These are phyloP conservation scores for Megaceryle maxima DNA, from an alignment of 2,113 vertebrate species.

Conservation along the genomic window DNA sequence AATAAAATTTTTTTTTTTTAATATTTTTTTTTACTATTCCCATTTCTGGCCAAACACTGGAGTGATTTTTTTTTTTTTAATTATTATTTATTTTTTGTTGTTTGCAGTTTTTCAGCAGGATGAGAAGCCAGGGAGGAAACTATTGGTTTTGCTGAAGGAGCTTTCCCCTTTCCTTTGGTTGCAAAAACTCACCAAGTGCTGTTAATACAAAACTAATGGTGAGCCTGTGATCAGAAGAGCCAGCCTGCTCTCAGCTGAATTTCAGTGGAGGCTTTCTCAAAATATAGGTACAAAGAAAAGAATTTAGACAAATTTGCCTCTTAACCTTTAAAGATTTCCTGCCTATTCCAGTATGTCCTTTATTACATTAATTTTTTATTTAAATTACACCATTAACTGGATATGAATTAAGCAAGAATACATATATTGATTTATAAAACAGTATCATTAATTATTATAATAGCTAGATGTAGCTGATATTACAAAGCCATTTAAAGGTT, in stretches of 20 bases:
- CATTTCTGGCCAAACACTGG: not conserved
- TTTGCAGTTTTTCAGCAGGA: slow-evolving; percentile 35
- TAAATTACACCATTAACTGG: slow-evolving; percentile 90
- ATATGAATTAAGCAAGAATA: slow-evolving; percentile 92
- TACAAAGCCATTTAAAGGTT: slow-evolving; percentile 95
- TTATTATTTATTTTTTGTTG: not conserved
- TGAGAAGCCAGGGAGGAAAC: not conserved
- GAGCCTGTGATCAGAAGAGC: slow-evolving; percentile 17
- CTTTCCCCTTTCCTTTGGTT: not conserved
- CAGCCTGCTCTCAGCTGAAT: slow-evolving; percentile 58
- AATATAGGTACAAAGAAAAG: slow-evolving; percentile 67
- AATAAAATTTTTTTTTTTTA: too few species aligned
- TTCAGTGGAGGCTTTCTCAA: slow-evolving; percentile 61
- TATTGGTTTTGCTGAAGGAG: not conserved
- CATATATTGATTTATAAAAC: slow-evolving; percentile 94
- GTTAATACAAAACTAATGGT: slow-evolving; percentile 36
- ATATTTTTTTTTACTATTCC: not conserved
- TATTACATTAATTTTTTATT: slow-evolving; percentile 92
- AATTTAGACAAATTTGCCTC: slow-evolving; percentile 83
- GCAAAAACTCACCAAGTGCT: slow-evolving; percentile 19
- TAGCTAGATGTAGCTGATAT: slow-evolving; percentile 93
- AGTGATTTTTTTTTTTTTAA: not conserved
- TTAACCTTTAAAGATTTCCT: slow-evolving; percentile 86
- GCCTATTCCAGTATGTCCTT: slow-evolving; percentile 78
- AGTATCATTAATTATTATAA: slow-evolving; percentile 97